phyloP scores from a whole-genome alignment of 1,140 invertebrate genomes.

The Sycophila sp. region DNA sequence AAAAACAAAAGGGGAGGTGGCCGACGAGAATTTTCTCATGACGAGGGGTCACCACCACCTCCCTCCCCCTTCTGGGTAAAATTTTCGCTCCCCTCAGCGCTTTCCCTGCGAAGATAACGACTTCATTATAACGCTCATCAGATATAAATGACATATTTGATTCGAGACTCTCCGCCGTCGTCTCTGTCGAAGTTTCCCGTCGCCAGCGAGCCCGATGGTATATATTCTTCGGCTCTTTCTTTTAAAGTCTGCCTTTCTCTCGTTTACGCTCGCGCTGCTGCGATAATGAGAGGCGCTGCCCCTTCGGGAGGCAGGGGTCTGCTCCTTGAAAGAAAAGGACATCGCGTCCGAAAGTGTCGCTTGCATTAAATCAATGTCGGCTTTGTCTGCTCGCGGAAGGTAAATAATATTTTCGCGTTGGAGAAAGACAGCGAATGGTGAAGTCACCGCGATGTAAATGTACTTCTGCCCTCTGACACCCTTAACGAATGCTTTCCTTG shows the following conservation, averaged over 20 bases:
- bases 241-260: conserved; percentile 4
- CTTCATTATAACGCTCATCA: conserved; percentile 56
- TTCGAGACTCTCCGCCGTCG: conserved; percentile 35
- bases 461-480: too few relatives aligned
- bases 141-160: conserved; percentile 60
- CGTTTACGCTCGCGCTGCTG: neutral
- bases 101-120: conserved; percentile 51
- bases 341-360: neutral
- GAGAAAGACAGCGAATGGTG: too few relatives aligned
- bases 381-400: neutral
- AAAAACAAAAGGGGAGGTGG: neutral
- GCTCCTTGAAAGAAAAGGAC: neutral
- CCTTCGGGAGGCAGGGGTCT: neutral
- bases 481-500: too few relatives aligned
- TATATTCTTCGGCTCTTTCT: conserved; percentile 7
- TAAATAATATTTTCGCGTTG: too few relatives aligned
- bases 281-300: neutral
- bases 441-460: too few relatives aligned
- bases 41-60: conserved; percentile 22
- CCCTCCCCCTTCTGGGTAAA: neutral
- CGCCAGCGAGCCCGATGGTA: neutral
- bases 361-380: neutral
- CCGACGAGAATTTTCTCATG: neutral
- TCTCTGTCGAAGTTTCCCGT: neutral
- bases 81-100: conserved; percentile 56